Percentiles rank a stretch among this genome's conserved stretches.
These are phyloP conservation scores for Garrulus glandarius DNA, from an alignment of 2,797 vertebrate genomes.

Conservation along the genomic window DNA sequence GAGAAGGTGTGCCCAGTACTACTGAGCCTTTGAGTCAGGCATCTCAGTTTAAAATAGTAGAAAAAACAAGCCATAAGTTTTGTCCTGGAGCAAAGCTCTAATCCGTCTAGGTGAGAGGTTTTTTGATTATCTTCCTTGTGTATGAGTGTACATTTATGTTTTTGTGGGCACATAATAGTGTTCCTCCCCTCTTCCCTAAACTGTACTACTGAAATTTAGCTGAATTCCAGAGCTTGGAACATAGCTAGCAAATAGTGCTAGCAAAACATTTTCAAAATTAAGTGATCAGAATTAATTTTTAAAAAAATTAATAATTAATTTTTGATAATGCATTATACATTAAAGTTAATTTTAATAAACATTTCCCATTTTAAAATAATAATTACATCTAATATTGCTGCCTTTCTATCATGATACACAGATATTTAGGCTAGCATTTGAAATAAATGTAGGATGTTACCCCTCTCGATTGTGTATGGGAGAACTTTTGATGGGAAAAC, in stretches of 20 bases:
- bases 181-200: not conserved
- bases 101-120: not conserved
- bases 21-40: not conserved
- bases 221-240: not conserved
- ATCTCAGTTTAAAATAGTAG: not conserved
- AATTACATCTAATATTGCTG: not conserved
- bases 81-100: not conserved
- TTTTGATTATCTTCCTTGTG: not conserved
- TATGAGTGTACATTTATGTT: not conserved
- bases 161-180: not conserved
- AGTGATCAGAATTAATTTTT: not conserved
- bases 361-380: not conserved
- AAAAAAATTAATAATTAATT: not conserved
- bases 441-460: not conserved
- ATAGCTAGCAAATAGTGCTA: not conserved
- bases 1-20: not conserved
- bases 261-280: not conserved
- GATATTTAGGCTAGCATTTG: not conserved
- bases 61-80: not conserved
- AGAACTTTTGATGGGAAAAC: not conserved
- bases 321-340: not conserved
- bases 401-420: not conserved
- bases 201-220: not conserved
- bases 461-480: not conserved
- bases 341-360: not conserved